phyloP scores from a whole-genome alignment of 2,888 invertebrate species.

The Anthrax anthrax region DNA sequence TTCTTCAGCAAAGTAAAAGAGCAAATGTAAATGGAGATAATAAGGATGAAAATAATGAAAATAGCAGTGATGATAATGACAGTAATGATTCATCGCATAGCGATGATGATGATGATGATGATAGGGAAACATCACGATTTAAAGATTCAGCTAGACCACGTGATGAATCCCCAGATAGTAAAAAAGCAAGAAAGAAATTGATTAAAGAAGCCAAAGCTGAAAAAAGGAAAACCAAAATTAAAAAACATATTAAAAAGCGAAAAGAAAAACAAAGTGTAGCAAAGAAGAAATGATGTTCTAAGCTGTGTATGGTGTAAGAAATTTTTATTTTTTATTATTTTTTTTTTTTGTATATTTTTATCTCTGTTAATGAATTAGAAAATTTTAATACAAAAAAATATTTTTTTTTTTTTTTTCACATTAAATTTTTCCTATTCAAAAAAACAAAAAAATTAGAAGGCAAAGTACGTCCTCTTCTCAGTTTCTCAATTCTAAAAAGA shows the following conservation, averaged over 20 bases:
- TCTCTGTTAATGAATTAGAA: too few species aligned
- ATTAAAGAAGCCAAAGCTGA: slow-evolving; percentile 81
- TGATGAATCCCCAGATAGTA: slow-evolving; percentile 67
- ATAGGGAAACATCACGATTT: slow-evolving; percentile 40
- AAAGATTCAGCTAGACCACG: slow-evolving; percentile 52
- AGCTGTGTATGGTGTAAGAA: too few species aligned
- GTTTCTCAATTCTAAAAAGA: too few species aligned
- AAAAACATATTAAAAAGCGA: slow-evolving; percentile 86
- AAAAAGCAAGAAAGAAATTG: slow-evolving; percentile 72
- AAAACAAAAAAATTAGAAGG: too few species aligned
- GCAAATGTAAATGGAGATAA: slow-evolving; percentile 16
- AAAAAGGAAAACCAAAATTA: slow-evolving; percentile 74
- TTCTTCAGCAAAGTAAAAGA: slow-evolving; percentile 38
- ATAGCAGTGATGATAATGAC: slow-evolving; percentile 14
- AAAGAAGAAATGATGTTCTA: slow-evolving; percentile 2
- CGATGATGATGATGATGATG: slow-evolving; percentile 12
- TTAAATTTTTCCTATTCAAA: too few species aligned
- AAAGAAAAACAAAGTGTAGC: slow-evolving; percentile 47
- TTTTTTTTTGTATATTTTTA: too few species aligned
- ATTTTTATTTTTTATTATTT: too few species aligned
- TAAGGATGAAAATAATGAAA: slow-evolving; percentile 13
- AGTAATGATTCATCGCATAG: too few species aligned
- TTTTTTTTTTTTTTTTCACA: too few species aligned
- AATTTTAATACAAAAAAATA: too few species aligned
- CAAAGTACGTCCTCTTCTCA: too few species aligned